Evolutionary conservation across 2,797 vertebrate species (phyloP), one percentile per base, ranked within the genome.

Genomic region (Sandelia bainsii): DNA sequence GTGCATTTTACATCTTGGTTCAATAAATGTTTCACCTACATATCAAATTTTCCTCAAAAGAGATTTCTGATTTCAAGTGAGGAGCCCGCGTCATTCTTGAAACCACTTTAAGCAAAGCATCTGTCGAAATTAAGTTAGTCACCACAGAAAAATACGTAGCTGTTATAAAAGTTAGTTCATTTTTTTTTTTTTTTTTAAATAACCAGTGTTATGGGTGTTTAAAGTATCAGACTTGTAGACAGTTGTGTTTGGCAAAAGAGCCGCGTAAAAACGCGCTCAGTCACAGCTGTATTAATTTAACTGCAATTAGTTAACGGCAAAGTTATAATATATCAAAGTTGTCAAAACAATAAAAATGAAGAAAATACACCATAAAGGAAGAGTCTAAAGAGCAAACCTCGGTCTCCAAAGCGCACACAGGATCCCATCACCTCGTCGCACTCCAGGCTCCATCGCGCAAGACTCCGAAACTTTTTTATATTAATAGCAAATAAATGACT

Each of bases 401-500:
- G 73, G 23, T 72, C 57, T 80, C 82, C 83, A 75, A 22, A 59
- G 75, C 69, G 74, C 82, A 22, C 12, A 27, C 48, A 54, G 75
- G 77, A 68, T 89, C 77, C 82, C 66, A 32, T 66, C 60, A 71
- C 66, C 48, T 65, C 71, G 66, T 79, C 74, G 69, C 34, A 62
- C 77, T 71, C 72, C 81, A 54, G 65, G 74, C 76, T 88, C 89
- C 94, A 93, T 93, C 53, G 79, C 65, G 37, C 80, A 70, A 49
- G 8, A 65, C 61, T 65, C 62, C 20, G 7, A 53, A 39, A 72
- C 16, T 19, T 44, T 45, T 5, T 8, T 10, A 23, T 44, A 11
- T 70, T 63, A 73, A 27, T 4, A 12, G 46, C 45, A 54, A 75
- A 54, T 23, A 72, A 62, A 58, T 16, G 1, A 48, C 45, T 67